A percentile compares a stretch with the other conserved stretches of the same genome.
Conservation (phyloP, 1,140 invertebrate species). For the Phthorimaea operculella region DNA sequence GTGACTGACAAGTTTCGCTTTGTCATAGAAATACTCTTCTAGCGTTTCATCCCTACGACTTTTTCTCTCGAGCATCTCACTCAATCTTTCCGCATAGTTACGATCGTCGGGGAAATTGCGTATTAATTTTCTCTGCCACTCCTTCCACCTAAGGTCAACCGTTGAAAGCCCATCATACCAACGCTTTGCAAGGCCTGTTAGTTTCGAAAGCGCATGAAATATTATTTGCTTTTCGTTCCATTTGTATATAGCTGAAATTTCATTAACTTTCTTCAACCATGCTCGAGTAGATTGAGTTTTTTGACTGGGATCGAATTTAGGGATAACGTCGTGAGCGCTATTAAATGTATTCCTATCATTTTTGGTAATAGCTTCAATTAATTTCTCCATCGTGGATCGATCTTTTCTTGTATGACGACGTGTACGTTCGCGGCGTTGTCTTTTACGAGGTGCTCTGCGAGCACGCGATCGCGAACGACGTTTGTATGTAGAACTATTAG, state of each 20-base stretch:
- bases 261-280: constrained; percentile 9
- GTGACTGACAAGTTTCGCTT: constrained; percentile 2
- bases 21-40: constrained; percentile 11
- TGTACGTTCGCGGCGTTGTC: neutral
- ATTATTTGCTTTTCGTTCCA: constrained; percentile 6
- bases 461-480: too few relatives aligned
- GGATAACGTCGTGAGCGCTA: constrained; percentile 6
- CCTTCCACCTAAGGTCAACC: constrained; percentile 6
- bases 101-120: constrained; percentile 8
- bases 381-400: neutral
- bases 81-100: constrained; percentile 6
- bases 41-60: constrained; percentile 9
- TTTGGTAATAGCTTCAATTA: neutral
- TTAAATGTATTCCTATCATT: neutral
- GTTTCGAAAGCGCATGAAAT: constrained; percentile 5
- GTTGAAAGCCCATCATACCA: constrained; percentile 7
- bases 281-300: neutral
- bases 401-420: neutral
- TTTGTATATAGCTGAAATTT: constrained; percentile 6
- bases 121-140: constrained; percentile 7
- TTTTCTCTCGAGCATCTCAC: constrained; percentile 5
- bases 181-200: neutral
- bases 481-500: too few relatives aligned
- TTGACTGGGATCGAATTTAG: constrained; percentile 1
- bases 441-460: neutral